These are phyloP conservation scores for Eupithecia dodoneata DNA, from an alignment of 2,888 invertebrate genomes.

Conservation along the genomic window DNA sequence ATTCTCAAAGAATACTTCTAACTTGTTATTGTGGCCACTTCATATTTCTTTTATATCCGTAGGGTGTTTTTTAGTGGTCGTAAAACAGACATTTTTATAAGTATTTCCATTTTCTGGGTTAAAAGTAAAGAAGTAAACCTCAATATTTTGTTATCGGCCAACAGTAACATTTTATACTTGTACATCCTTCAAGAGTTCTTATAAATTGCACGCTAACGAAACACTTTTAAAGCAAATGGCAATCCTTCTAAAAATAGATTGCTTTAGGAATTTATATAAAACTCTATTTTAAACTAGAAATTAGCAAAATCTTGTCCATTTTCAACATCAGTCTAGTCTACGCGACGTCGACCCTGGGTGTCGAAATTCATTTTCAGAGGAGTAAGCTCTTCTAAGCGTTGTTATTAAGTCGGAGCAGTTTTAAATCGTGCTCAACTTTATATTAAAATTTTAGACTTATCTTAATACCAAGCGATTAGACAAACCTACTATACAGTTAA, in stretches of 20 bases:
- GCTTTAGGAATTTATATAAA: background rate
- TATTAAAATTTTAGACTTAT: conserved; percentile 22
- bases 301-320: conserved; percentile 29
- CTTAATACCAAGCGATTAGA: conserved; percentile 6
- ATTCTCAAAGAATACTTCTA: background rate
- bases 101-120: conserved; percentile 12
- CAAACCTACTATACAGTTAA: background rate
- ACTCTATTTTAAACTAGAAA: background rate
- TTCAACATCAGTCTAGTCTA: conserved; percentile 26
- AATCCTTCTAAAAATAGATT: background rate
- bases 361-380: conserved; percentile 35
- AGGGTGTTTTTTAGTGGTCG: conserved; percentile 21
- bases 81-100: conserved; percentile 19
- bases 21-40: conserved; percentile 9
- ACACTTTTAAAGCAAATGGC: background rate
- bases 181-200: background rate
- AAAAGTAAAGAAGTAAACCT: conserved; percentile 8
- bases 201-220: background rate
- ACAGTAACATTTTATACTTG: background rate
- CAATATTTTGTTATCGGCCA: conserved; percentile 13
- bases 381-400: conserved; percentile 35
- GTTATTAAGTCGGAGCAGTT: conserved; percentile 33
- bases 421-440: conserved; percentile 26
- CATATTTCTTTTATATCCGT: conserved; percentile 19
- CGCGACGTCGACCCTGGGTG: conserved; percentile 24